A percentile compares a stretch with the other conserved stretches of the same genome.
Conservation (phyloP, 1,140 invertebrate species). For the Branchinecta lindahli region DNA sequence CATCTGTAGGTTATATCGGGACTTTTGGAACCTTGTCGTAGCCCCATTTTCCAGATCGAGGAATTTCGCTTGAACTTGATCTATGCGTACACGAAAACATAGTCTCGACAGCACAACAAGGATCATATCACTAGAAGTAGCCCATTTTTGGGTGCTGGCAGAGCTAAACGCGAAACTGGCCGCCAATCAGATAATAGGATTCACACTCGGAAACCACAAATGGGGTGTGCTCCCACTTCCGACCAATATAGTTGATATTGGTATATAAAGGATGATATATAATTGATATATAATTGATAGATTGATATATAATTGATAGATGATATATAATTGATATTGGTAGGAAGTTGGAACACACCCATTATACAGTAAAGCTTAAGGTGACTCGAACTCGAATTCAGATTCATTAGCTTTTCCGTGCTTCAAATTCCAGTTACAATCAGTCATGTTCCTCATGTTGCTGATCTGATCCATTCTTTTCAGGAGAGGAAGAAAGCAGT, state of each 20-base stretch:
- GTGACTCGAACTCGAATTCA: not conserved
- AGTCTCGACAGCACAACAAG: too few species aligned
- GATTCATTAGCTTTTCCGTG: conserved; percentile 12
- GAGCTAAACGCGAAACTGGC: not conserved
- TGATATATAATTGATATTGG: conserved; percentile 9
- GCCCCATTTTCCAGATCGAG: too few species aligned
- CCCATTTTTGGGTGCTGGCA: not conserved
- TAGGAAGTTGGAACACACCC: not conserved
- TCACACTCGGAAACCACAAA: not conserved
- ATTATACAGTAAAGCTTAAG: conserved; percentile 15
- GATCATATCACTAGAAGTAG: too few species aligned
- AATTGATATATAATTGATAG: conserved; percentile 11
- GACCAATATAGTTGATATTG: not conserved
- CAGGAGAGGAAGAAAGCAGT: conserved; percentile 62
- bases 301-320: conserved; percentile 12
- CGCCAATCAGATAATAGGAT: not conserved
- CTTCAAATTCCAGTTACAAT: conserved; percentile 11
- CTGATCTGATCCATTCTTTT: conserved; percentile 24
- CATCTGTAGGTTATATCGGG: too few species aligned
- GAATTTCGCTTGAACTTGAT: too few species aligned
- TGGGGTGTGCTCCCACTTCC: not conserved
- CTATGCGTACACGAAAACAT: too few species aligned
- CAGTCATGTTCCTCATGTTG: conserved; percentile 12
- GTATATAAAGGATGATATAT: not conserved
- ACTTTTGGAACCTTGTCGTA: too few species aligned